phyloP scores from a whole-genome alignment of 2,113 vertebrate genomes.

The Triplophysa rosa region DNA sequence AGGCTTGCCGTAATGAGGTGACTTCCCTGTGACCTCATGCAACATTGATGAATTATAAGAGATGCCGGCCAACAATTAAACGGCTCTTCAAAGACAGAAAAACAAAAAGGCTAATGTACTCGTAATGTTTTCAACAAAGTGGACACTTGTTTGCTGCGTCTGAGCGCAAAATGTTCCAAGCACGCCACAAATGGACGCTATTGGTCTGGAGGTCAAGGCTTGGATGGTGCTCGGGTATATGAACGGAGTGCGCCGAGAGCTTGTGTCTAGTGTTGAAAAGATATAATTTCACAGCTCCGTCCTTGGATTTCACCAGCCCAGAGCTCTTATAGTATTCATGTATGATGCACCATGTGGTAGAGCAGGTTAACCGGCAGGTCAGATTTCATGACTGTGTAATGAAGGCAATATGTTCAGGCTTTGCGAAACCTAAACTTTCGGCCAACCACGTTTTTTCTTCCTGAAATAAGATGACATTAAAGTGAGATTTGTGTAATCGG shows the following conservation, averaged over 20 bases:
- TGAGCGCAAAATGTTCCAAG: neutral
- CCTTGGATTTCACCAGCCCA: neutral
- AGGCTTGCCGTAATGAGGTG: neutral
- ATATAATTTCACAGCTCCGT: neutral
- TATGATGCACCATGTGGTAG: neutral
- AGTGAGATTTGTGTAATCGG: neutral
- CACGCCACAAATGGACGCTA: neutral
- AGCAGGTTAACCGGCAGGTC: neutral
- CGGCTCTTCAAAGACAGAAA: neutral
- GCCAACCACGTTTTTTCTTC: neutral
- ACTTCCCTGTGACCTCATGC: neutral
- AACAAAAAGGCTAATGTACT: neutral
- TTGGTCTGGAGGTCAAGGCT: constrained; percentile 17
- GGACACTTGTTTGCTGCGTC: neutral
- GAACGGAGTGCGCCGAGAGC: neutral
- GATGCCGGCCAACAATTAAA: neutral
- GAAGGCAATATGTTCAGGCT: neutral
- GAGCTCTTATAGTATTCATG: constrained; percentile 8
- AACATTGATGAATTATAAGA: neutral
- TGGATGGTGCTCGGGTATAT: neutral
- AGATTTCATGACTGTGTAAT: constrained; percentile 1
- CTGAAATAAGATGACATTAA: constrained; percentile 2
- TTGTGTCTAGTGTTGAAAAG: neutral
- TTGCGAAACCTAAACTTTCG: constrained; percentile 7
- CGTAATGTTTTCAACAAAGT: neutral